Percentiles rank a stretch among this genome's conserved stretches.
Conservation (phyloP, 2,888 invertebrate species). For the Oscheius onirici region DNA sequence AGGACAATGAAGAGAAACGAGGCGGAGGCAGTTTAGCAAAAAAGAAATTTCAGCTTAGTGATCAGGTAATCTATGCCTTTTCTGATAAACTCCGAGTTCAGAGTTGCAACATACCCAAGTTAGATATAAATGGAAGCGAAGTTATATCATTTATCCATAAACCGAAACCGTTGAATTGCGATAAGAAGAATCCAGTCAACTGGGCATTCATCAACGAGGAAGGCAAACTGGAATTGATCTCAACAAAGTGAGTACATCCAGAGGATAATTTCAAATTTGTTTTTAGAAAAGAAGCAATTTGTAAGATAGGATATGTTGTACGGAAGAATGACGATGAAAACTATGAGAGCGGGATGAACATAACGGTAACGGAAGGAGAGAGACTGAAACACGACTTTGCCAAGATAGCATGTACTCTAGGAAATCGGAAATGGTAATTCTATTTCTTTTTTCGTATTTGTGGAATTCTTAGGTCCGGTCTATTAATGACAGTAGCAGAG, state of each 20-base stretch:
- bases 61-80: background rate
- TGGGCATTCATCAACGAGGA: constrained; percentile 63
- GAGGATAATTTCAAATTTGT: background rate
- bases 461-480: constrained; percentile 35
- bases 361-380: constrained; percentile 2
- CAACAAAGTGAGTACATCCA: constrained; percentile 34
- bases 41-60: constrained; percentile 6
- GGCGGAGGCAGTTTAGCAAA: background rate
- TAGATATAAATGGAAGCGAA: constrained; percentile 63
- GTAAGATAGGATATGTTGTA: constrained; percentile 40
- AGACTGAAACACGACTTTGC: constrained; percentile 25
- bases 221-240: constrained; percentile 49
- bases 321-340: constrained; percentile 47
- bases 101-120: constrained; percentile 65
- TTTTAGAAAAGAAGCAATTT: constrained; percentile 42
- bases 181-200: constrained; percentile 42
- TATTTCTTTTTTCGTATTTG: background rate
- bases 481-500: constrained; percentile 43
- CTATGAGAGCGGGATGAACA: background rate
- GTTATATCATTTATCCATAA: constrained; percentile 59
- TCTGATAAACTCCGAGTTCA: background rate
- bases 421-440: constrained; percentile 3
- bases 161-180: constrained; percentile 55
- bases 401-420: background rate
- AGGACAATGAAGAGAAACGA: background rate